phyloP scores from a whole-genome alignment of 2,888 invertebrate genomes.

The Aricia artaxerxes region DNA sequence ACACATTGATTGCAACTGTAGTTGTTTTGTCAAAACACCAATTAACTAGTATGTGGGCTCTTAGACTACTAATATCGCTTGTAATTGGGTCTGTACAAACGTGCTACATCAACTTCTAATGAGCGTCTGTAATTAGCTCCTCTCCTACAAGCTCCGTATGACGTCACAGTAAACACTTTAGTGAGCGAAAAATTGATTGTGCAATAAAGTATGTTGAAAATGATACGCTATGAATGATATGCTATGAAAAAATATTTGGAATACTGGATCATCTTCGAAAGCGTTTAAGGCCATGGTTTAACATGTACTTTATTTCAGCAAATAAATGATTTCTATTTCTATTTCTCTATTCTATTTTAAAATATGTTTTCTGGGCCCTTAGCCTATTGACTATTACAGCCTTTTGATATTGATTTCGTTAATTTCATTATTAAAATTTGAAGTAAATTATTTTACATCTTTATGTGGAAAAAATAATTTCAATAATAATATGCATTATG shows the following conservation, averaged over 20 bases:
- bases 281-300: no score
- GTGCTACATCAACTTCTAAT: neutral
- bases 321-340: no score
- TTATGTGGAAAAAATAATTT: no score
- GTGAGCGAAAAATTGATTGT: neutral
- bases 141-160: neutral
- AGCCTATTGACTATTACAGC: no score
- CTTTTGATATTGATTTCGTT: no score
- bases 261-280: neutral
- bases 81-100: slow-evolving; percentile 4
- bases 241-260: neutral
- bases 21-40: neutral
- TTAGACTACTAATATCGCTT: neutral
- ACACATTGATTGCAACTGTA: neutral
- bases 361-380: no score
- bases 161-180: neutral
- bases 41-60: neutral
- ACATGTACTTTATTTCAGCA: no score
- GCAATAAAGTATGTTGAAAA: neutral
- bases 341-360: no score
- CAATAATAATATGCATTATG: no score
- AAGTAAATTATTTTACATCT: no score
- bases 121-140: neutral
- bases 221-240: neutral
- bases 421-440: no score